Evolutionary conservation across 1,140 invertebrate genomes (phyloP).

Genomic region (Carposina sasakii): DNA sequence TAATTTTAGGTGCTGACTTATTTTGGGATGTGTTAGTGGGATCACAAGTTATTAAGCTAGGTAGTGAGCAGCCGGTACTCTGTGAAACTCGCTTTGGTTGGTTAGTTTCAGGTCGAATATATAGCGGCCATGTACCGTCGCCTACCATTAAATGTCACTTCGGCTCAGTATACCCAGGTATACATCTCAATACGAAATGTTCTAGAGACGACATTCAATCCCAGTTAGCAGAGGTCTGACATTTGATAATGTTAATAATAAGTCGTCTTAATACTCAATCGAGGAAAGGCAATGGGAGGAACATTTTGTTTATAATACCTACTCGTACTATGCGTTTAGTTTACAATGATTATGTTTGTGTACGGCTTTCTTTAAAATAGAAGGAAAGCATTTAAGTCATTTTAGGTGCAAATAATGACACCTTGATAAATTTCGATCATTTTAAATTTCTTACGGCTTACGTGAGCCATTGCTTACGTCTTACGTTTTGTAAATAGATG

Average conservation of each 20-base stretch:
- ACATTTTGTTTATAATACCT: conserved; percentile 9
- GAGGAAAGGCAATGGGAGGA: conserved; percentile 8
- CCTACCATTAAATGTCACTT: not conserved
- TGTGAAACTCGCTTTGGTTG: conserved; percentile 7
- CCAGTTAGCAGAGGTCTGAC: conserved; percentile 3
- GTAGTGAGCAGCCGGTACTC: not conserved
- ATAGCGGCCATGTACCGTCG: not conserved
- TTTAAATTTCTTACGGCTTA: too few species aligned
- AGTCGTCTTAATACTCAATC: not conserved
- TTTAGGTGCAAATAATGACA: too few species aligned
- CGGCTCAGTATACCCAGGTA: not conserved
- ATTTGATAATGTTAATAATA: conserved; percentile 5
- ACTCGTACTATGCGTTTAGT: not conserved
- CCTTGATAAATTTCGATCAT: too few species aligned
- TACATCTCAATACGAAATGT: too few species aligned
- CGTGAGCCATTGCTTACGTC: too few species aligned
- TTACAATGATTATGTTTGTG: conserved; percentile 9
- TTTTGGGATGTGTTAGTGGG: conserved; percentile 13
- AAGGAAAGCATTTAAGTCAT: too few species aligned
- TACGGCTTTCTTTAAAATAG: conserved; percentile 5
- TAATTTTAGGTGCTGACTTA: conserved; percentile 1
- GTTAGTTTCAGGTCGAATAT: conserved; percentile 8
- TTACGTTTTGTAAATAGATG: too few species aligned
- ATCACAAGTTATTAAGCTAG: not conserved
- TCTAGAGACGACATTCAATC: not conserved